These are phyloP conservation scores for Odiellus spinosus DNA, from an alignment of 2,888 invertebrate species.

Conservation along the genomic window DNA sequence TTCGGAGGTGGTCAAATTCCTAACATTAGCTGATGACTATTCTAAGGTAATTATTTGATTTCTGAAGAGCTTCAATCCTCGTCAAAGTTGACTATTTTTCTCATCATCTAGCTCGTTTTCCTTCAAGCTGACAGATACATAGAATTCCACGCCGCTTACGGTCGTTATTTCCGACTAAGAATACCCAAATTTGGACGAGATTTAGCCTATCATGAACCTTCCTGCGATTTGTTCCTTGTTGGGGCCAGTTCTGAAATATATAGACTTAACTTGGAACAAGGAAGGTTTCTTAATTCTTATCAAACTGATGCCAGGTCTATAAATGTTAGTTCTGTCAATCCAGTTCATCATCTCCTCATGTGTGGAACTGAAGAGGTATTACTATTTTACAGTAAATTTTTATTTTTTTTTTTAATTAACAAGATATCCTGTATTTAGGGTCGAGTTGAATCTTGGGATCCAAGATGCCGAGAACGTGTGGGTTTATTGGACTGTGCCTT, in stretches of 20 bases:
- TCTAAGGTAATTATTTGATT: constrained; percentile 53
- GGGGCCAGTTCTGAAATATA: constrained; percentile 79
- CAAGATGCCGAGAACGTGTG: constrained; percentile 56
- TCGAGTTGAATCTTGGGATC: constrained; percentile 92
- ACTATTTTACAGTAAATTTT: constrained; percentile 1
- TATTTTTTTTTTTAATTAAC: background rate
- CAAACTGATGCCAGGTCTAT: constrained; percentile 49
- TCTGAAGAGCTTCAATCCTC: constrained; percentile 63
- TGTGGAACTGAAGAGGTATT: constrained; percentile 61
- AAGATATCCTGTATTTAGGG: constrained; percentile 40
- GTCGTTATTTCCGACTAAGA: constrained; percentile 71
- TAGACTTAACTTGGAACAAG: constrained; percentile 84
- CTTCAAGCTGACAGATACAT: constrained; percentile 78
- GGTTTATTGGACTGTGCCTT: constrained; percentile 70
- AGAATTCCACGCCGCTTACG: constrained; percentile 89
- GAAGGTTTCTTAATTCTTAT: constrained; percentile 77
- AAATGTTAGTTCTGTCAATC: constrained; percentile 72
- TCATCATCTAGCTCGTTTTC: constrained; percentile 53
- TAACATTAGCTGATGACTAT: constrained; percentile 85
- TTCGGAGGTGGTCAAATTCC: constrained; percentile 85
- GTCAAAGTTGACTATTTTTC: background rate
- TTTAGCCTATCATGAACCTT: constrained; percentile 70
- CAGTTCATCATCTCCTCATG: constrained; percentile 67
- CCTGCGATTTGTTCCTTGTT: constrained; percentile 81
- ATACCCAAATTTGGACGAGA: constrained; percentile 93